Evolutionary conservation across 2,888 invertebrate genomes (phyloP), one percentile per base, ranked within the genome.

Genomic region (Abrostola triplasia): DNA sequence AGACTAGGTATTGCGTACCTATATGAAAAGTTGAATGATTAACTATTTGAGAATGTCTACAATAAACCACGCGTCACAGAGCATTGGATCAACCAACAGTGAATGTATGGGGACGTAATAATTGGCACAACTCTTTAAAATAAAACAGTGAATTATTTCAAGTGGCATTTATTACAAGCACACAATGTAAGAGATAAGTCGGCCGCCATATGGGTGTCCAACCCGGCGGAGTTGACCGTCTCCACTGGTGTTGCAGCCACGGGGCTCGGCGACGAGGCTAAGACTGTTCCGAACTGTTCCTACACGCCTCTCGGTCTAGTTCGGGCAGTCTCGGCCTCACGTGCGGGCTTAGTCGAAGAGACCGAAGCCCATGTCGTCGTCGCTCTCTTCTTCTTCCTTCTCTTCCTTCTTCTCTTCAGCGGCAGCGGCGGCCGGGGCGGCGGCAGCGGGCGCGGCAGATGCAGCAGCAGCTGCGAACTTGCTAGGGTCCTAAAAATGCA

Each of bases 301-400:
- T 76, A 74, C 77, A 79, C 79, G 81, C 77, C 81, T 77, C 52
- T 79, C 60, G 74, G 71, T 72, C 79, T 67, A 48, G 53, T 38
- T n/a, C 67, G 73, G 54, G 59, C 59, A 50, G 60, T 53, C 65
- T 61, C 63, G 51, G 67, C 68, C 57, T 63, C 70, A 13, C 56
- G 50, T 54, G 35, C 35, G 41, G 68, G 76, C 74, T 96, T 97
- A 98, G 92, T 98, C 98, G 88, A 98, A 98, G 36, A 98, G 97
- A 92, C 99, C 99, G 93, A 99, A 98, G 92, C 99, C 99, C 99
- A 99, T 99, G 92, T 99, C 99, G 83, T 99, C 99, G 85, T 98
- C 98, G 72, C 96, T 96, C 87, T 97, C 97, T 6, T 96, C 96
- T 64, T 97, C 98, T 84, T 98, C 97, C 84, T 97, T 97, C 92